A percentile compares a stretch with the other conserved stretches of the same genome.
phyloP scores from a whole-genome alignment of 2,113 vertebrate genomes.

The Diphyllodes magnificus region DNA sequence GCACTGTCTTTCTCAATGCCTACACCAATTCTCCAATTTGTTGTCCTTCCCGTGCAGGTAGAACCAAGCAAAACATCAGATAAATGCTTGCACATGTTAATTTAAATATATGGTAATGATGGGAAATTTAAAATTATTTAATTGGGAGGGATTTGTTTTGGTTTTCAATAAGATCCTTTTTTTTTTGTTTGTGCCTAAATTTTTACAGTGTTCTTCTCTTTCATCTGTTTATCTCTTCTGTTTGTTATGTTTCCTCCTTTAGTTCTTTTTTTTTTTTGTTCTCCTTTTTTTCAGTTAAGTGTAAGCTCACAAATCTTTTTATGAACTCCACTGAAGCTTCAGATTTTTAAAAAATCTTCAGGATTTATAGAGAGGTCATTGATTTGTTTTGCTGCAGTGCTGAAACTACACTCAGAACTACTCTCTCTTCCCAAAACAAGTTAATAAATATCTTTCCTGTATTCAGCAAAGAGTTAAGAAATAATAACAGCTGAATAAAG shows the following conservation, averaged over 20 bases:
- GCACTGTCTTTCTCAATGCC: slow-evolving; percentile 84
- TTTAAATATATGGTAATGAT: background rate
- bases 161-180: background rate
- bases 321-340: background rate
- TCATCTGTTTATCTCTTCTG: background rate
- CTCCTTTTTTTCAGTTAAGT: background rate
- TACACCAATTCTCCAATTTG: slow-evolving; percentile 97
- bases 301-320: background rate
- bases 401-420: background rate
- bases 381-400: background rate
- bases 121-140: background rate
- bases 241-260: background rate
- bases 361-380: background rate
- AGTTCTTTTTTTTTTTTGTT: background rate
- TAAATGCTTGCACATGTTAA: background rate
- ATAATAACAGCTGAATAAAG: background rate
- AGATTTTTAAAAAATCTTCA: background rate
- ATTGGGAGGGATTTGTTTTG: background rate
- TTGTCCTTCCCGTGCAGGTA: slow-evolving; percentile 95
- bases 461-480: background rate
- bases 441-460: background rate
- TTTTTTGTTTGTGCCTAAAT: background rate
- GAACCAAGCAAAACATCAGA: background rate
- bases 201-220: background rate
- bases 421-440: background rate